These are phyloP conservation scores for Cyclura pinguis DNA, from an alignment of 2,797 vertebrate genomes.

Conservation along the genomic window DNA sequence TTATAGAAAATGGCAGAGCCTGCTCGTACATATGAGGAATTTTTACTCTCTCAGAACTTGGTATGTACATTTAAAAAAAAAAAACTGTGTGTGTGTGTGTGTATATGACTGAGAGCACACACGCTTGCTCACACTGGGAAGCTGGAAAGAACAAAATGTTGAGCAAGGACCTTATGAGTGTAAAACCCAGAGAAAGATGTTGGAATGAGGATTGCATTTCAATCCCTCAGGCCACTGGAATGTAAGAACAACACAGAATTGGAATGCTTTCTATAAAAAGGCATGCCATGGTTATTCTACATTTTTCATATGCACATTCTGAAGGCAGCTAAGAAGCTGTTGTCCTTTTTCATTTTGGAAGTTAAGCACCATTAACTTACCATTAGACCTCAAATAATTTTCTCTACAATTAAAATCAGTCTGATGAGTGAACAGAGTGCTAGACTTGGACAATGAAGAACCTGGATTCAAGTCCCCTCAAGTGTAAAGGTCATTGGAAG, in stretches of 20 bases:
- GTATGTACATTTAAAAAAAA: conserved; percentile 58
- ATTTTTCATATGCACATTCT: conserved; percentile 11
- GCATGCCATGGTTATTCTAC: not conserved
- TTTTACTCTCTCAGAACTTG: conserved; percentile 65
- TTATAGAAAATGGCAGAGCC: conserved; percentile 59
- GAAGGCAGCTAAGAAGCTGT: conserved; percentile 1
- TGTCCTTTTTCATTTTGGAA: conserved; percentile 34
- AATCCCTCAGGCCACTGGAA: conserved; percentile 25
- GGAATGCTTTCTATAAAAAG: conserved; percentile 29
- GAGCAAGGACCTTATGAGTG: conserved; percentile 24
- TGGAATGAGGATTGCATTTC: conserved; percentile 47
- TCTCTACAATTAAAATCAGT: not conserved
- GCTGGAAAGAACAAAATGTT: not conserved
- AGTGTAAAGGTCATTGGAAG: not conserved
- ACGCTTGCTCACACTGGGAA: too few species aligned
- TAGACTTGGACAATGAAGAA: not conserved
- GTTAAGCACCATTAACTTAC: conserved; percentile 12
- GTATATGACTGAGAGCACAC: too few species aligned
- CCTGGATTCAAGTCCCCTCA: not conserved
- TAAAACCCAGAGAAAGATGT: conserved; percentile 28
- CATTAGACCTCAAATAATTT: conserved; percentile 7
- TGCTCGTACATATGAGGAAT: conserved; percentile 67
- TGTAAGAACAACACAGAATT: conserved; percentile 33
- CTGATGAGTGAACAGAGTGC: not conserved
- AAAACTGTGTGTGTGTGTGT: not conserved